Percentiles rank a stretch among this genome's conserved stretches.
These are phyloP conservation scores for Helicolenus hilgendorfi DNA, from an alignment of 2,797 vertebrate species.

Conservation along the genomic window DNA sequence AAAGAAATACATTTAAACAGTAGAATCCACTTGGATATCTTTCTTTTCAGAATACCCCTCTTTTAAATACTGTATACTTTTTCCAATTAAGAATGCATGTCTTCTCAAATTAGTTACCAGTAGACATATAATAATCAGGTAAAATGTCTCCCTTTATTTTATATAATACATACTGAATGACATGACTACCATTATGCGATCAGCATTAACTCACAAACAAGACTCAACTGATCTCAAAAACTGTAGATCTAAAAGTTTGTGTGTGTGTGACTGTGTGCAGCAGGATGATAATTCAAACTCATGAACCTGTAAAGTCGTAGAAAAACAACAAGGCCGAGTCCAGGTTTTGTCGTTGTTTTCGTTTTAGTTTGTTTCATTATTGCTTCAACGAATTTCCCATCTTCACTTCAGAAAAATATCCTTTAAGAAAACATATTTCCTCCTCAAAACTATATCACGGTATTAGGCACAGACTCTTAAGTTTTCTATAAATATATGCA, in stretches of 20 bases:
- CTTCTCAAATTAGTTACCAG: slow-evolving; percentile 30
- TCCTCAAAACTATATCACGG: slow-evolving; percentile 54
- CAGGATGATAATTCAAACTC: slow-evolving; percentile 8
- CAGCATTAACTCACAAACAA: slow-evolving; percentile 56
- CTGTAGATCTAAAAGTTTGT: slow-evolving; percentile 17
- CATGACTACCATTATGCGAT: slow-evolving; percentile 61
- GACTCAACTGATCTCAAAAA: slow-evolving; percentile 43
- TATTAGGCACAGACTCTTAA: slow-evolving; percentile 77
- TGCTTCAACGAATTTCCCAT: slow-evolving; percentile 79
- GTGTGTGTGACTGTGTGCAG: slow-evolving; percentile 23
- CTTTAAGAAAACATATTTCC: slow-evolving; percentile 59
- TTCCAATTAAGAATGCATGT: not conserved
- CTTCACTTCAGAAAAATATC: slow-evolving; percentile 74
- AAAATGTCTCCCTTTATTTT: slow-evolving; percentile 64
- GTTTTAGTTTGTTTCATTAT: slow-evolving; percentile 84
- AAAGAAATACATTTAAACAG: not conserved
- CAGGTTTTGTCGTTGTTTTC: slow-evolving; percentile 56
- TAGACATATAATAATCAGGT: slow-evolving; percentile 44
- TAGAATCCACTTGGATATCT: not conserved
- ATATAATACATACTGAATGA: slow-evolving; percentile 59
- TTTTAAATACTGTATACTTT: not conserved
- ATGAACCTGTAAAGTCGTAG: slow-evolving; percentile 26
- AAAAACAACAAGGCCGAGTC: slow-evolving; percentile 60
- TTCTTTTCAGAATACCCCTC: not conserved
- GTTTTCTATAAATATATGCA: slow-evolving; percentile 58